phyloP scores from a whole-genome alignment of 1,140 invertebrate species.

The Bombus vancouverensis region DNA sequence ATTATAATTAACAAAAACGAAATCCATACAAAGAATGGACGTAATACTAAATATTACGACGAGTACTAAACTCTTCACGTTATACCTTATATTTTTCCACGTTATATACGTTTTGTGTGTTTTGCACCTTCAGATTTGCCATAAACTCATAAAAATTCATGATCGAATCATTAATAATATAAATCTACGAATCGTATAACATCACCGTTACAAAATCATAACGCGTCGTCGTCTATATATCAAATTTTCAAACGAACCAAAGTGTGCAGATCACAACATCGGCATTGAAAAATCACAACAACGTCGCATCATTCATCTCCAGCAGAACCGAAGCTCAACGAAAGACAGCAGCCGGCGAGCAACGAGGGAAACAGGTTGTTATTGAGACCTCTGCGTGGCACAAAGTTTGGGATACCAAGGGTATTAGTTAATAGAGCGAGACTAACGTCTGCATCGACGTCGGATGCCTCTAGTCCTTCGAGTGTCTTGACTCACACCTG shows the following conservation, averaged over 20 bases:
- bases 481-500: slow-evolving; percentile 60
- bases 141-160: not conserved
- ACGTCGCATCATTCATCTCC: not conserved
- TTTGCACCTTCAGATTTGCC: not conserved
- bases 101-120: too few relatives aligned
- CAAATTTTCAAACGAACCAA: too few relatives aligned
- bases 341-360: not conserved
- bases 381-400: slow-evolving; percentile 33
- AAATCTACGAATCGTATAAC: not conserved
- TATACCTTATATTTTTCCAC: not conserved
- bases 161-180: not conserved
- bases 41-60: too few relatives aligned
- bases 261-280: too few relatives aligned
- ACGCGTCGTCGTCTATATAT: too few relatives aligned
- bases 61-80: too few relatives aligned
- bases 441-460: slow-evolving; percentile 17
- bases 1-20: too few relatives aligned
- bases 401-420: slow-evolving; percentile 7
- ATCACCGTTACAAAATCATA: too few relatives aligned
- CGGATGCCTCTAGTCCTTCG: not conserved
- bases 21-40: too few relatives aligned
- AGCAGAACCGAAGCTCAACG: not conserved
- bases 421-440: slow-evolving; percentile 56
- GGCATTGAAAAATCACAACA: not conserved
- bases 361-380: slow-evolving; percentile 14